phyloP scores from a whole-genome alignment of 2,113 vertebrate species.

The Aplodontia rufa region DNA sequence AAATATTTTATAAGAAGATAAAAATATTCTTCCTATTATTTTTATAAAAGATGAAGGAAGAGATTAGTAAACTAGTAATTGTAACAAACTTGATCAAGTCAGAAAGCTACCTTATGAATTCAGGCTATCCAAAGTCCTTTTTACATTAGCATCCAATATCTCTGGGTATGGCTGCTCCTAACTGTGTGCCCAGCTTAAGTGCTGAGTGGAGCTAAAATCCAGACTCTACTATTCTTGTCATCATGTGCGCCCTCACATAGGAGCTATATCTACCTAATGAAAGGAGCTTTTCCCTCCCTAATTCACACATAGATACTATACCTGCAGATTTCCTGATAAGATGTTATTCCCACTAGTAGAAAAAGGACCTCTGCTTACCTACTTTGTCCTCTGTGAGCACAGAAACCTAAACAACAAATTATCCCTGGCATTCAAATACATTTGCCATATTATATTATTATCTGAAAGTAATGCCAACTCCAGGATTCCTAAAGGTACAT shows the following conservation, averaged over 20 bases:
- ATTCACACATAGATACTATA: not conserved
- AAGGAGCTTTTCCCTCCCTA: not conserved
- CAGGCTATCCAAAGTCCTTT: not conserved
- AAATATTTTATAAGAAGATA: too few species aligned
- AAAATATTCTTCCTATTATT: not conserved
- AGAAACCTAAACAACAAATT: not conserved
- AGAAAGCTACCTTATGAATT: not conserved
- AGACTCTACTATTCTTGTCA: not conserved
- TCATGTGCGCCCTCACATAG: not conserved
- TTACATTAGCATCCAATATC: fast-evolving
- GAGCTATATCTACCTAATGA: not conserved
- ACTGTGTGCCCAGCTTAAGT: not conserved
- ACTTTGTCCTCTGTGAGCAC: not conserved
- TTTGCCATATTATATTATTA: not conserved
- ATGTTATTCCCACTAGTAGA: not conserved
- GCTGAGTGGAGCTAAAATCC: not conserved
- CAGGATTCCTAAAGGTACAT: not conserved
- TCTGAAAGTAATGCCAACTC: not conserved
- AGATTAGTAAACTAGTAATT: not conserved
- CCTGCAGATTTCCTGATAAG: not conserved
- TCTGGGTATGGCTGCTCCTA: not conserved
- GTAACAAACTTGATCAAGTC: not conserved
- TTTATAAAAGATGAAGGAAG: not conserved
- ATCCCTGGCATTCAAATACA: not conserved
- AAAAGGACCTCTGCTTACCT: not conserved